These are phyloP conservation scores for Marisa cornuarietis DNA, from an alignment of 1,140 invertebrate genomes.

Conservation along the genomic window DNA sequence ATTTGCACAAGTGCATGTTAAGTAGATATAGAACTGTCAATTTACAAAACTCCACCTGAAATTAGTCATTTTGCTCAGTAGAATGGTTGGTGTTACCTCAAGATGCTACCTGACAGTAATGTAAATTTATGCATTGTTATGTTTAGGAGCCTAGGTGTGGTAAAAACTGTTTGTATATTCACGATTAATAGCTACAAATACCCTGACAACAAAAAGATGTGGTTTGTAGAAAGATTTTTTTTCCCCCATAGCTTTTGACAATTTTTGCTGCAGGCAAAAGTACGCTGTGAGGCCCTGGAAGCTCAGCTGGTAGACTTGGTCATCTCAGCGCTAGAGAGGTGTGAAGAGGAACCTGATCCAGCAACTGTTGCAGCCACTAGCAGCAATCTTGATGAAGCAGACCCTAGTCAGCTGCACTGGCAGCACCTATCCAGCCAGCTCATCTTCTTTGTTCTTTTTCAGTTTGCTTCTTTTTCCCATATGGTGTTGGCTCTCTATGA, in stretches of 20 bases:
- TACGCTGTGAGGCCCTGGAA: slow-evolving; percentile 87
- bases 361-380: neutral
- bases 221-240: too few species aligned
- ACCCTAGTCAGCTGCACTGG: slow-evolving; percentile 84
- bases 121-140: too few species aligned
- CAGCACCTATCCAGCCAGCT: slow-evolving; percentile 92
- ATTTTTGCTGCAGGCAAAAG: slow-evolving; percentile 76
- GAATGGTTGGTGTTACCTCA: too few species aligned
- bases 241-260: neutral
- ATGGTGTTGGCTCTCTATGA: slow-evolving; percentile 89
- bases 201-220: neutral
- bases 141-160: neutral
- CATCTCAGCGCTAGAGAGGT: slow-evolving; percentile 90
- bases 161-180: neutral
- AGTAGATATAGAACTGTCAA: too few species aligned
- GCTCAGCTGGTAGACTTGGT: slow-evolving; percentile 93
- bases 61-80: too few species aligned
- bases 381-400: slow-evolving; percentile 72
- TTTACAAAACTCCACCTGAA: too few species aligned
- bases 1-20: too few species aligned
- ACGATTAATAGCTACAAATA: neutral
- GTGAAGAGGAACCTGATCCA: slow-evolving; percentile 72
- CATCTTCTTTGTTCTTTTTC: slow-evolving; percentile 95
- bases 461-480: slow-evolving; percentile 92
- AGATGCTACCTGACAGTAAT: too few species aligned